Conservation (phyloP, 2,797 vertebrate genomes). For the Cephalopachus bancanus region DNA sequence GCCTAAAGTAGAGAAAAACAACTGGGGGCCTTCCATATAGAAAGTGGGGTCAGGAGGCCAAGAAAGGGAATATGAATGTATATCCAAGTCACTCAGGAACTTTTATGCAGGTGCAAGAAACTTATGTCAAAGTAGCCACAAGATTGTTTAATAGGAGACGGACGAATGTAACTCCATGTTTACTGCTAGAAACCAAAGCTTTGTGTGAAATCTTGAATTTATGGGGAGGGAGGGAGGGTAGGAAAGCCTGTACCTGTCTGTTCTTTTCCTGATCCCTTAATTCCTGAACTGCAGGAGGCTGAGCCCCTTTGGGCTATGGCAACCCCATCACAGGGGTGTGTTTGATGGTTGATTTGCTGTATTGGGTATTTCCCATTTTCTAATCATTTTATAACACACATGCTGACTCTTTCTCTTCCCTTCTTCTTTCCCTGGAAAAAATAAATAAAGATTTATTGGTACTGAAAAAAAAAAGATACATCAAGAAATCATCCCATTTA, state of each 20-base stretch:
- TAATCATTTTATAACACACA: slow-evolving; percentile 80
- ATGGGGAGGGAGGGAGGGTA: slow-evolving; percentile 67
- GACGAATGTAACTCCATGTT: slow-evolving; percentile 94
- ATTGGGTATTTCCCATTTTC: slow-evolving; percentile 52
- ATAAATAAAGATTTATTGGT: slow-evolving; percentile 82
- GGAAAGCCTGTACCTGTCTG: slow-evolving; percentile 58
- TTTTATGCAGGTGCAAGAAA: slow-evolving; percentile 78
- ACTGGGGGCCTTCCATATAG: not conserved
- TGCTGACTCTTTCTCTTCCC: slow-evolving; percentile 65
- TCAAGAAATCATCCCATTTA: slow-evolving; percentile 43
- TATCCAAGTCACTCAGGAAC: slow-evolving; percentile 73
- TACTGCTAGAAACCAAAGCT: slow-evolving; percentile 93
- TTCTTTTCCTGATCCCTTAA: slow-evolving; percentile 66
- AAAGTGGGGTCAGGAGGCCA: slow-evolving; percentile 42
- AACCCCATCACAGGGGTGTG: slow-evolving; percentile 55
- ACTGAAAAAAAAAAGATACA: slow-evolving; percentile 48
- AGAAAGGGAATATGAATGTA: slow-evolving; percentile 76
- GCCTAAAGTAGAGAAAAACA: slow-evolving; percentile 8
- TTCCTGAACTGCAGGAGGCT: slow-evolving; percentile 66
- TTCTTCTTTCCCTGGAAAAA: slow-evolving; percentile 74
- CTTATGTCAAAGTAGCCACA: slow-evolving; percentile 80
- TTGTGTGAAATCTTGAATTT: slow-evolving; percentile 86
- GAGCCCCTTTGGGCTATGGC: slow-evolving; percentile 67
- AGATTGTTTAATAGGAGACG: slow-evolving; percentile 88
- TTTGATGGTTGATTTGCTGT: slow-evolving; percentile 75